Conservation (phyloP, 2,888 invertebrate species). For the Esperia sulphurella region DNA sequence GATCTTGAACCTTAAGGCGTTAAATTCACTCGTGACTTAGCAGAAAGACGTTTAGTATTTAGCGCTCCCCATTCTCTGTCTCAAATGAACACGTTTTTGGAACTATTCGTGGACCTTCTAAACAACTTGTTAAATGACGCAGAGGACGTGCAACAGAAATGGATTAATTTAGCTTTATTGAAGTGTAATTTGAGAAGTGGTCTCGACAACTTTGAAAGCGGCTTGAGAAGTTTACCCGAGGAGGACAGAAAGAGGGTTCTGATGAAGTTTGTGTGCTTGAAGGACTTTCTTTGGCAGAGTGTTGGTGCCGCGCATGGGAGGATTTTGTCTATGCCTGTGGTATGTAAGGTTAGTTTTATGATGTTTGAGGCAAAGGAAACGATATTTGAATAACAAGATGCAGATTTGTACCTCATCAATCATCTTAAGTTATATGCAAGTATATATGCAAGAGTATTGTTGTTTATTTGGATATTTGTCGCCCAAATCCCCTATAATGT, state of each 20-base stretch:
- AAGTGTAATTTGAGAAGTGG: constrained; percentile 45
- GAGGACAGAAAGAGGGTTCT: constrained; percentile 26
- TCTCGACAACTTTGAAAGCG: constrained; percentile 41
- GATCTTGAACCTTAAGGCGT: neutral
- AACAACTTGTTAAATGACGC: constrained; percentile 29
- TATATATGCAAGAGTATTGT: too few relatives aligned
- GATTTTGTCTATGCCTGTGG: constrained; percentile 26
- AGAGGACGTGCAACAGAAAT: constrained; percentile 40
- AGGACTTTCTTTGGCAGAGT: constrained; percentile 53
- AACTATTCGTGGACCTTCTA: constrained; percentile 31
- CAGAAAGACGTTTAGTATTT: neutral
- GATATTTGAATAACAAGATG: too few relatives aligned
- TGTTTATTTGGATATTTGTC: too few relatives aligned
- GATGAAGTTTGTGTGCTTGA: constrained; percentile 42
- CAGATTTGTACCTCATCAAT: too few relatives aligned
- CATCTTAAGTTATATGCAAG: too few relatives aligned
- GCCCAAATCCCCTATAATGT: too few relatives aligned
- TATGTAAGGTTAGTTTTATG: constrained; percentile 30
- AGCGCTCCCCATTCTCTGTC: too few relatives aligned
- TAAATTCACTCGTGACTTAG: neutral
- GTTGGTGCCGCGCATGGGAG: constrained; percentile 56
- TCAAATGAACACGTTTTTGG: constrained; percentile 27
- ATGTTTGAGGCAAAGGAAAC: too few relatives aligned
- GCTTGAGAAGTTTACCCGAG: constrained; percentile 23
- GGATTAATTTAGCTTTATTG: constrained; percentile 51